Percentiles rank a stretch among this genome's conserved stretches.
phyloP scores from a whole-genome alignment of 2,797 vertebrate genomes.

The Picus viridis region DNA sequence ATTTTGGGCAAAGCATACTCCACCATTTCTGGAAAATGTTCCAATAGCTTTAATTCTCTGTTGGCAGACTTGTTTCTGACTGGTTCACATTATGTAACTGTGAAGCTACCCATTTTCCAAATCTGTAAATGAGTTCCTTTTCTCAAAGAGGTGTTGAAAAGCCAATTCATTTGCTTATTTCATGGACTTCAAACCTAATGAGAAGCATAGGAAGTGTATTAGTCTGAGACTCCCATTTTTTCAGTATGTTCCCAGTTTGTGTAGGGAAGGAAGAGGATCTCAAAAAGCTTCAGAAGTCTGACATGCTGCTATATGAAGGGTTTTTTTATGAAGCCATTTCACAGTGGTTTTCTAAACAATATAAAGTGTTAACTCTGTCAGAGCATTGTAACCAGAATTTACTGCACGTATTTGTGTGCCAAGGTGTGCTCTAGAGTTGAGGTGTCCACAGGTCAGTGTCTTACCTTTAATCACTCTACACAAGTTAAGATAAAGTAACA shows the following conservation, averaged over 20 bases:
- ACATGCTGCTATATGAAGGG: background rate
- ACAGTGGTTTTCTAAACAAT: background rate
- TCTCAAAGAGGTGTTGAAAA: background rate
- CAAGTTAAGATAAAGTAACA: background rate
- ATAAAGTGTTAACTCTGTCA: background rate
- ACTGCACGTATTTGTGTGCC: background rate
- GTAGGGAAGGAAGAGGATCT: background rate
- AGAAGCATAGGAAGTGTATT: background rate
- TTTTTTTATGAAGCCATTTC: background rate
- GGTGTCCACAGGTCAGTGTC: background rate
- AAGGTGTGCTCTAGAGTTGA: background rate
- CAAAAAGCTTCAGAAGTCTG: background rate
- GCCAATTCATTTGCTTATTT: background rate
- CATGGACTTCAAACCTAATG: background rate
- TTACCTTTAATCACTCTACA: slow-evolving; percentile 7
- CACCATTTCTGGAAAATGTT: background rate
- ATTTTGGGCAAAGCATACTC: background rate
- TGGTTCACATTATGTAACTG: background rate
- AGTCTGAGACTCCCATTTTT: background rate
- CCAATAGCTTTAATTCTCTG: background rate
- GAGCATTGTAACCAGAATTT: background rate
- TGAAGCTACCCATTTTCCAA: background rate
- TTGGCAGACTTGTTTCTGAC: background rate
- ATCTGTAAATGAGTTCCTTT: background rate
- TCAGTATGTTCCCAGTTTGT: background rate